phyloP scores from a whole-genome alignment of 2,113 vertebrate species.

The Pseudopipra pipra region DNA sequence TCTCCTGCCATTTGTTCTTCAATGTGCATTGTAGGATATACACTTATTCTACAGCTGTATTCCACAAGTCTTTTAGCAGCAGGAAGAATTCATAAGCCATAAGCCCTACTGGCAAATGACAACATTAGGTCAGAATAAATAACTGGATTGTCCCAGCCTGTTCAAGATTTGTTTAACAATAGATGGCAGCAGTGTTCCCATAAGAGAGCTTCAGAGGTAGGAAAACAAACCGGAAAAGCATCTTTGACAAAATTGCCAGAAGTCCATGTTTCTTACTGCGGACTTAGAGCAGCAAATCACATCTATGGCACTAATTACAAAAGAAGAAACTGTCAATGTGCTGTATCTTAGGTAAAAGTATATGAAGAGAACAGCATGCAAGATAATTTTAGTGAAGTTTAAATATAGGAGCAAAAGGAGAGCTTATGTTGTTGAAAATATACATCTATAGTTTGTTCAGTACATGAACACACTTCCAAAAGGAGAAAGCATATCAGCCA shows the following conservation, averaged over 20 bases:
- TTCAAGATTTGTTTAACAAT: background rate
- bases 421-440: background rate
- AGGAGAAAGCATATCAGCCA: background rate
- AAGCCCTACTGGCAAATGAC: background rate
- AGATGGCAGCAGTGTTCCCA: background rate
- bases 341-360: background rate
- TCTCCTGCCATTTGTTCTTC: background rate
- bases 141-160: background rate
- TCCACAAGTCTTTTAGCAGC: background rate
- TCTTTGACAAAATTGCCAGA: background rate
- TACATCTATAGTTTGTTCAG: background rate
- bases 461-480: background rate
- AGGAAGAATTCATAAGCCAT: background rate
- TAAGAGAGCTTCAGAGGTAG: background rate
- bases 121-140: background rate
- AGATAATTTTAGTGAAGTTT: background rate
- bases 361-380: background rate
- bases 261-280: background rate
- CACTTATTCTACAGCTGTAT: background rate
- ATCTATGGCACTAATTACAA: background rate
- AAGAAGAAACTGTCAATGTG: background rate
- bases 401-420: background rate
- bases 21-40: background rate
- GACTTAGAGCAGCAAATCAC: background rate
- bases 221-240: background rate